Evolutionary conservation across 2,797 vertebrate species (phyloP), one percentile per base, ranked within the genome.

Genomic region (Acipenser ruthenus): DNA sequence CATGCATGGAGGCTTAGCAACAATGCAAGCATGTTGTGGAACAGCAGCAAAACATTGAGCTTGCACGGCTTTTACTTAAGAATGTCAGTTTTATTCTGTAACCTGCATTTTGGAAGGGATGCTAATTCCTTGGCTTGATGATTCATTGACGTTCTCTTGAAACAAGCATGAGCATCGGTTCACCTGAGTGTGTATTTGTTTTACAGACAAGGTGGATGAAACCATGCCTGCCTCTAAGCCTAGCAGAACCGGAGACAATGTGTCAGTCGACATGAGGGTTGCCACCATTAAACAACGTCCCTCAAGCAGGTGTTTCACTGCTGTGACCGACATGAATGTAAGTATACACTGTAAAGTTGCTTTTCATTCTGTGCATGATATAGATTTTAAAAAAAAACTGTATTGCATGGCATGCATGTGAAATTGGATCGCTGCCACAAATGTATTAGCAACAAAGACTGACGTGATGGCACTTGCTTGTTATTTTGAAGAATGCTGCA

Each of bases 231-330:
- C 89, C 74, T 85, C 93, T 82, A 98, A 95, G 88, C 89, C 90
- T 51, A 82, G 85, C 68, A 90, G 91, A 80, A 79, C 86, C 8
- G 80, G 80, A 10, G 93, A 94, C 79, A 85, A 86, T 66, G 83
- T 90, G 58, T 86, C 91, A 1, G 72, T 90, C 62, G 95, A 99
- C 67, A 92, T 89, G 15, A 89, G 95, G 83, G 92, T 97, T 69
- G 95, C 95, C 71, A 95, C 94, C 13, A 97, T 99, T 83, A 97
- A 97, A 75, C 95, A 94, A 68, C 90, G 95, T 18, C 95, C 95
- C 64, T 91, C 92, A 73, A 96, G 95, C 72, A 92, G 95, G 82
- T 95, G 95, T 80, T 86, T 97, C 80, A 92, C 91, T 0, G 84
- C 95, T 0, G 73, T 85, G 63, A 72, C 85, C 2, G 96, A 99